Base-by-base conservation (phyloP, 2,113 vertebrate genomes). In the Benitochromis conjunctus region DNA sequence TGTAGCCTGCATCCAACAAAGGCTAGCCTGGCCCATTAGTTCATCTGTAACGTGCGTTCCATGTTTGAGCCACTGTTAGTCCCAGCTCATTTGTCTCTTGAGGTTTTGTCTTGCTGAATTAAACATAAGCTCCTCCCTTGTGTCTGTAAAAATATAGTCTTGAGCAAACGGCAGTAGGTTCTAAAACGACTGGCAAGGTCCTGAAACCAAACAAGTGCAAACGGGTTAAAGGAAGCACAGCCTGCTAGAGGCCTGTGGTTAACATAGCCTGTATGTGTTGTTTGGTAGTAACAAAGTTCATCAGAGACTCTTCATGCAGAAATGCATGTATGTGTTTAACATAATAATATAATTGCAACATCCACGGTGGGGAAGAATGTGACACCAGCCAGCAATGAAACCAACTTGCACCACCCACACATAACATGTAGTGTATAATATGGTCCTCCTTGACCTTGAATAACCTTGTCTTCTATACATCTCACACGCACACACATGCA, bases 401-500 rank as follows among this genome's bases (percentile, higher is more conserved):
- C 58, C 60, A 43, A 46, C 24, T 5, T 12, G 3, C 74, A 41
- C 43, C 60, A 26, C 10, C 21, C 29, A 7, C 51, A 19, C 34
- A 26, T 29, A 66, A 43, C 69, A 53, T 62, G 4, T 19, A 21
- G 31, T 34, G 29, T 62, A 29, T 60, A 53, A 80, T 56, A 11
- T 84, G 12, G 11, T 10, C 11, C 24, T 36, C 19, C 48, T 14
- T 74, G 82, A 84, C 87, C 48, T 83, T 79, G 46, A 74, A 58
- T 76, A 18, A 69, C 85, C 6, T 24, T 71, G 51, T 53, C 6
- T 46, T 51, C 31, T 29, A n/a, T n/a, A 53, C 57, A 86, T 12
- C n/a, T 1, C 8, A n/a, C 3, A 2, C 9, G 4, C 53, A 14
- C 82, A 1, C 18, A 0, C n/a, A 0, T 11, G 6, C 31, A 3